Percentiles rank a stretch among this genome's conserved stretches.
phyloP scores from a whole-genome alignment of 1,140 invertebrate genomes.

The Mya arenaria region DNA sequence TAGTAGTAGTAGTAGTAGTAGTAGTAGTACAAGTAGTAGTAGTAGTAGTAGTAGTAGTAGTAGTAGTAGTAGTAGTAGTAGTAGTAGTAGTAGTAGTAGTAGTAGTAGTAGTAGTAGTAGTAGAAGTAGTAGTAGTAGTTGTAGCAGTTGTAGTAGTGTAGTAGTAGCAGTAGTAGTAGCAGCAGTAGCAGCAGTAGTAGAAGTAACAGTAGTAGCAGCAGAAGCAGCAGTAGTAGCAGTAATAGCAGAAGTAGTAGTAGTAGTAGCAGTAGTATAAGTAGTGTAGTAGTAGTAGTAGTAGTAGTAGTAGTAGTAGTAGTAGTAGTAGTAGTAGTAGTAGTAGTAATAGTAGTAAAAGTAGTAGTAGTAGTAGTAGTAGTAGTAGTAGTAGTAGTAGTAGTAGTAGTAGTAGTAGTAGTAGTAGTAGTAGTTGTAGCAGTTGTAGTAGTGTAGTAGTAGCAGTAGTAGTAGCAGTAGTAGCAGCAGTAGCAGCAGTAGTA shows the following conservation, averaged over 20 bases:
- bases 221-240: background rate
- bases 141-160: background rate
- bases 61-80: background rate
- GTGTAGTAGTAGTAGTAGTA: background rate
- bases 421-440: background rate
- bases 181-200: background rate
- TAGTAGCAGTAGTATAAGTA: background rate
- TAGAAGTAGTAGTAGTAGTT: background rate
- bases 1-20: background rate
- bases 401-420: background rate
- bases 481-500: background rate
- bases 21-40: background rate
- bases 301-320: background rate
- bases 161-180: background rate
- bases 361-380: background rate
- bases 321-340: background rate
- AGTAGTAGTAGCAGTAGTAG: background rate
- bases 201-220: background rate
- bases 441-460: background rate
- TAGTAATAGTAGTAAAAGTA: background rate
- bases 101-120: background rate
- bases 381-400: background rate
- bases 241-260: background rate
- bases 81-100: constrained; percentile 21
- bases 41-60: background rate